Evolutionary conservation across 1,140 invertebrate species (phyloP).

Genomic region (Drosophila setifemur): DNA sequence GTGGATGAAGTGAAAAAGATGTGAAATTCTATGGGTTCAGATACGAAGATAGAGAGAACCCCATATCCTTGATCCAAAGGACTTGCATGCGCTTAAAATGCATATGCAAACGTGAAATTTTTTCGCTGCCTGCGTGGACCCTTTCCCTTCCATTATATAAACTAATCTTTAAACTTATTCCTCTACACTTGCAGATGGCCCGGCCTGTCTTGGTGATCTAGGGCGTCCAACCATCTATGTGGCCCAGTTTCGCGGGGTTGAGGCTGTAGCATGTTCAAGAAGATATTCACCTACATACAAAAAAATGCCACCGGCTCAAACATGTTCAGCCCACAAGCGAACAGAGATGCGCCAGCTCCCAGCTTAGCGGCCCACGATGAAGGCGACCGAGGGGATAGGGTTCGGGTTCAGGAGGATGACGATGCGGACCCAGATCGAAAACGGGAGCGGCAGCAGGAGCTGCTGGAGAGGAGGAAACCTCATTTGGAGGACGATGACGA

Average conservation of each 20-base stretch:
- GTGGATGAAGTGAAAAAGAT: background rate
- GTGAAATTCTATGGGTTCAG: slow-evolving; percentile 4
- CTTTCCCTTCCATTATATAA: slow-evolving; percentile 14
- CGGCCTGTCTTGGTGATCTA: background rate
- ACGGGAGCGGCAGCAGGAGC: background rate
- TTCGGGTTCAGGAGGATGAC: background rate
- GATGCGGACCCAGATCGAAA: background rate
- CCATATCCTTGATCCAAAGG: slow-evolving; percentile 16
- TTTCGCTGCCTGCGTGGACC: slow-evolving; percentile 11
- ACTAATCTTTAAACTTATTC: background rate
- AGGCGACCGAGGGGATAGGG: background rate
- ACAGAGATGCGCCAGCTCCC: background rate
- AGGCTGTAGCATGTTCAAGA: slow-evolving; percentile 75
- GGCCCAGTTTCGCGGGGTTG: slow-evolving; percentile 1
- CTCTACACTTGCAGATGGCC: slow-evolving; percentile 36
- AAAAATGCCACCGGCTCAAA: slow-evolving; percentile 78
- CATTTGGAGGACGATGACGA: slow-evolving; percentile 36
- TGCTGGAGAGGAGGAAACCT: background rate
- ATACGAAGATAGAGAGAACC: no score
- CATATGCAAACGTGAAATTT: slow-evolving; percentile 28
- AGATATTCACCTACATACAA: slow-evolving; percentile 81
- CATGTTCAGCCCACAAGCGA: slow-evolving; percentile 62
- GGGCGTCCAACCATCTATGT: background rate
- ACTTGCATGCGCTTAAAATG: background rate
- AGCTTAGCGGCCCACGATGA: slow-evolving; percentile 14